Percentiles rank a stretch among this genome's conserved stretches.
phyloP scores from a whole-genome alignment of 2,797 vertebrate genomes.

The Mus minutoides region DNA sequence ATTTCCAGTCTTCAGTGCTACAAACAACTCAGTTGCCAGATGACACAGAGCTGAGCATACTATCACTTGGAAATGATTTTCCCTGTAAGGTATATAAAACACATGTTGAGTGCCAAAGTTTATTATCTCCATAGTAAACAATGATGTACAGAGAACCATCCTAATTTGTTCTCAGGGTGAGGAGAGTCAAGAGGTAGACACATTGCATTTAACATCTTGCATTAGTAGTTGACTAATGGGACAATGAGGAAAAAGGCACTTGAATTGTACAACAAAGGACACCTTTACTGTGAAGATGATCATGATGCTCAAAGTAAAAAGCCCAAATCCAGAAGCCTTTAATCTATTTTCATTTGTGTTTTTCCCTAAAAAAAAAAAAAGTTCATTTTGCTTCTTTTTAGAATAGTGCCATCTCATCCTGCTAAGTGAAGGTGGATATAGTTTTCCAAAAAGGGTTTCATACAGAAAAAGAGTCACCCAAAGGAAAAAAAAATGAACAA shows the following conservation, averaged over 20 bases:
- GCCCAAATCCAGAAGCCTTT: neutral
- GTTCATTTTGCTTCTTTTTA: neutral
- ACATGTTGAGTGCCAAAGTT: constrained; percentile 38
- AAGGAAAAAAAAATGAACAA: neutral
- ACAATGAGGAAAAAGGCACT: neutral
- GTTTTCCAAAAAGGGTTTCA: neutral
- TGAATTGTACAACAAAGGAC: constrained; percentile 35
- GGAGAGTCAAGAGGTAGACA: constrained; percentile 56
- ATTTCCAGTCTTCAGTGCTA: constrained; percentile 68
- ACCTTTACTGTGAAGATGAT: constrained; percentile 1
- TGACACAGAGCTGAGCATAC: constrained; percentile 70
- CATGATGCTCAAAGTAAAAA: neutral
- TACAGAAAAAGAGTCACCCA: neutral
- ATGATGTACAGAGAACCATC: constrained; percentile 57
- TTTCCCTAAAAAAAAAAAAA: neutral
- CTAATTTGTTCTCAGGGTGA: constrained; percentile 65
- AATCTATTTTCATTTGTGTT: constrained; percentile 18
- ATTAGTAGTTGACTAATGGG: constrained; percentile 60
- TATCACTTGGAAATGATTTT: constrained; percentile 80
- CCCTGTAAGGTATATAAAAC: constrained; percentile 66
- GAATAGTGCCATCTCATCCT: neutral
- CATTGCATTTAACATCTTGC: constrained; percentile 11
- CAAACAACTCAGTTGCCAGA: constrained; percentile 80
- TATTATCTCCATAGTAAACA: constrained; percentile 52
- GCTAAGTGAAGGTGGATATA: neutral